Evolutionary conservation across 2,113 vertebrate genomes (phyloP), one percentile per base, ranked within the genome.

Genomic region (Petroica traversi): DNA sequence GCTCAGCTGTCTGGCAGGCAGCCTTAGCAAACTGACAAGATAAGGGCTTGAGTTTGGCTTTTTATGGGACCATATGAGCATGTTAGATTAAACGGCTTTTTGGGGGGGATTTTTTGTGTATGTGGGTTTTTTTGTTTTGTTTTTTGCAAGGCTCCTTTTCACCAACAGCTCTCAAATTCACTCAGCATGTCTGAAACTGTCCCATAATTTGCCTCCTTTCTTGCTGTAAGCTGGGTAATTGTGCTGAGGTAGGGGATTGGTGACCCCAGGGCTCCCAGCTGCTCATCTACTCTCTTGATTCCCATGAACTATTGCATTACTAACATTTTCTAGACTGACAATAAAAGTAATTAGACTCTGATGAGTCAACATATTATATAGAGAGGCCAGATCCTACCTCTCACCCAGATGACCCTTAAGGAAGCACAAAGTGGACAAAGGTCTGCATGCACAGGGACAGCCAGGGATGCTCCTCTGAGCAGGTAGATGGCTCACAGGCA

Each of bases 261-360:
- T 25, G 36, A 40, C 31, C 6, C 7, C 19, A 49, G n/a, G 58
- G 22, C 45, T 94, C 45, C 54, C 52, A 33, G 40, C 31, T 68
- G 54, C 34, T 63, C 29, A 11, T 12, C 49, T 40, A 2, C 22
- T 12, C 20, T 61, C 54, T 25, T 0, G 0, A n/a, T 40, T 69
- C 23, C 55, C 73, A 14, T 14, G 15, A 71, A 18, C 19, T 55
- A 8, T 20, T 26, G 38, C 41, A 29, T 57, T 52, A 7, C 5
- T 57, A 49, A 36, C 38, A 29, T 78, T 69, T 89, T 12, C 34
- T n/a, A 22, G 0, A 18, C 12, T 28, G 29, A 25, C 11, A 89
- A 40, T 61, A 66, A 58, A 58, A 74, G 64, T 19, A 46, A 89
- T 77, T 63, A 46, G 12, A 13, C 24, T 34, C 19, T 4, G 2